phyloP scores from a whole-genome alignment of 2,113 vertebrate genomes.

The Catagonus wagneri region DNA sequence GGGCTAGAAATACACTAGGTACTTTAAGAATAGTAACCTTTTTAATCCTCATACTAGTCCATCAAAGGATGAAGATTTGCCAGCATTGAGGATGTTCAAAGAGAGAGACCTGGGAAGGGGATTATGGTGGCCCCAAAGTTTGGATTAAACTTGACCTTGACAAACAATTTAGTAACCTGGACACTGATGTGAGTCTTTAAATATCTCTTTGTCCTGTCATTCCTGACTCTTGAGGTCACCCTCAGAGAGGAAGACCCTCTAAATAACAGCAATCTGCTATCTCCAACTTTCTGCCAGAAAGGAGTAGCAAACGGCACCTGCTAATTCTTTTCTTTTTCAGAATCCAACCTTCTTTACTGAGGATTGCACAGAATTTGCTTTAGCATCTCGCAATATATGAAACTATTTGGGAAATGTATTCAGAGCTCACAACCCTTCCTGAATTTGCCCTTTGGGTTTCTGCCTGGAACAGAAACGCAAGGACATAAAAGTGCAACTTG shows the following conservation, averaged over 20 bases:
- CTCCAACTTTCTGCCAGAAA: not conserved
- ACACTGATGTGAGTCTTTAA: not conserved
- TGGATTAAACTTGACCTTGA: not conserved
- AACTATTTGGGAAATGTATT: not conserved
- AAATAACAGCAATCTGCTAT: not conserved
- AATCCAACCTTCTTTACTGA: not conserved
- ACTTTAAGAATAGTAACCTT: not conserved
- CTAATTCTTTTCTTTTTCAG: not conserved
- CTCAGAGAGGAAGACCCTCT: not conserved
- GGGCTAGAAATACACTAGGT: not conserved
- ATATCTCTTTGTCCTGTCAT: not conserved
- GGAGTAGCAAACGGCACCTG: not conserved
- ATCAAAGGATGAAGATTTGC: slow-evolving; percentile 10
- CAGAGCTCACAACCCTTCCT: not conserved
- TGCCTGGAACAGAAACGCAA: not conserved
- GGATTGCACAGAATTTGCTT: not conserved
- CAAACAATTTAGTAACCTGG: not conserved
- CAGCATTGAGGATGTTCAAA: not conserved
- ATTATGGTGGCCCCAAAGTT: not conserved
- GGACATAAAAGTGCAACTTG: not conserved
- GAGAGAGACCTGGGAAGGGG: not conserved
- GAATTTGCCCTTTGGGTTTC: not conserved
- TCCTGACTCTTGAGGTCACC: slow-evolving; percentile 2
- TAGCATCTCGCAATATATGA: not conserved
- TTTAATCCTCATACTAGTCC: slow-evolving; percentile 7